Base-by-base conservation (phyloP, 2,888 invertebrate species). In the Corythucha ciliata region DNA sequence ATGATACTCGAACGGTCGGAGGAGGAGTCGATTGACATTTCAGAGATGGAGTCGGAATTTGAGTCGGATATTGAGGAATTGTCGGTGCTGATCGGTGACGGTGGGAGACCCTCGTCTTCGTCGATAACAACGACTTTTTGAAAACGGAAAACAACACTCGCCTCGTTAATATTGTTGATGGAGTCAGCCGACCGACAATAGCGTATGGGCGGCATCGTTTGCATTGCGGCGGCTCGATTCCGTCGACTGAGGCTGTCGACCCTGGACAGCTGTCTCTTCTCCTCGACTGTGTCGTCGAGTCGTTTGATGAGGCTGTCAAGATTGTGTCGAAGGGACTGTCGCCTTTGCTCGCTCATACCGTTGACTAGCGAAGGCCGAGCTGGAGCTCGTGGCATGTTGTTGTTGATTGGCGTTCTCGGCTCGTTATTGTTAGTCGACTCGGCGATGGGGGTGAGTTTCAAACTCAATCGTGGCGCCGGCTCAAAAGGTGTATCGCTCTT, bases 1-100 rank as follows among this genome's bases (percentile, higher is more conserved):
- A 72, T 71, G 47, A 72, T 71, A 59, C 71, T 71, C 47, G 71
- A 72, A 4, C 72, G 67, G 57, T 72, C 72, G 59, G 71, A 70
- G 45, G 70, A 69, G 22, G 72, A 72, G 58, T 72, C 72, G n/a
- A 71, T 69, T 12, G 72, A 72, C 60, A 72, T 70, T 59, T 72
- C 72, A 20, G 71, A 71, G 4, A 72, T 67, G 2, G 70, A 69
- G 57, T 72, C 72, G 55, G 71, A 71, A 48, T 69, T 69, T 50
- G 69, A 69, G 61, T 71, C 71, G 46, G 63, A 61, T 41, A 51
- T 51, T 1, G 51, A 51, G 27, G 61, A 60, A 32, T 58, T 61
- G 52, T 63, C 62, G 16, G 52, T 56, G 26, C 50, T 53, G 16
- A 46, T 39, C 3, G 49, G 40, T 16, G 53, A 53, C 20, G 55